Conservation (phyloP, 2,797 vertebrate genomes). For the Orestias chungarensis region DNA sequence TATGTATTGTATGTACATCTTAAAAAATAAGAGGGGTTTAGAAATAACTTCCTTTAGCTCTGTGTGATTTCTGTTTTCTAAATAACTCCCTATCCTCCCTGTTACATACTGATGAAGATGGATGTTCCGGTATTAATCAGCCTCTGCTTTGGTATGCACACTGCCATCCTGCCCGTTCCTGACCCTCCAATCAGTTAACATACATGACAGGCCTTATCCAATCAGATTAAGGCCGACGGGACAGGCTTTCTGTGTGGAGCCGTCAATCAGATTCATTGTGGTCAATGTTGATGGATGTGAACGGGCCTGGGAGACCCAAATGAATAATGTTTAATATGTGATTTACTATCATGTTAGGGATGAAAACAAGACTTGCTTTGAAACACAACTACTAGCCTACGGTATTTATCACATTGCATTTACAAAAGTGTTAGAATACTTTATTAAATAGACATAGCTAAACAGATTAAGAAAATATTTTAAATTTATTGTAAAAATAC, state of each 20-base stretch:
- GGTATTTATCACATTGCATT: too few species aligned
- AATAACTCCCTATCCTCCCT: conserved; percentile 1
- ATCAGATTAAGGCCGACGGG: conserved; percentile 70
- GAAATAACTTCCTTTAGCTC: neutral
- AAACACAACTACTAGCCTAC: too few species aligned
- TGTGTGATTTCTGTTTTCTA: neutral
- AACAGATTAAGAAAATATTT: too few species aligned
- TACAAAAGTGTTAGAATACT: neutral
- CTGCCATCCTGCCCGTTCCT: conserved; percentile 51
- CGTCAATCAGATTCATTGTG: conserved; percentile 61
- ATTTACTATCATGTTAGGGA: conserved; percentile 6
- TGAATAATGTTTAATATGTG: conserved; percentile 13
- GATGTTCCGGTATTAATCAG: conserved; percentile 74
- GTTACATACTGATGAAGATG: conserved; percentile 64
- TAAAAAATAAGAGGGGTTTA: neutral
- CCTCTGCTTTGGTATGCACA: conserved; percentile 74
- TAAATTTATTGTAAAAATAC: conserved; percentile 10
- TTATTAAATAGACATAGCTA: neutral
- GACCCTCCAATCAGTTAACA: conserved; percentile 69
- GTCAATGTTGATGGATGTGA: conserved; percentile 49
- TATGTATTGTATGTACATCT: neutral
- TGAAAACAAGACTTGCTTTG: too few species aligned
- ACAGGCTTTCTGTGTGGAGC: conserved; percentile 70
- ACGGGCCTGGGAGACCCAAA: conserved; percentile 31
- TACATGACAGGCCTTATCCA: conserved; percentile 76